These are phyloP conservation scores for Sinocyclocheilus anshuiensis DNA, from an alignment of 2,113 vertebrate species.

Conservation along the genomic window DNA sequence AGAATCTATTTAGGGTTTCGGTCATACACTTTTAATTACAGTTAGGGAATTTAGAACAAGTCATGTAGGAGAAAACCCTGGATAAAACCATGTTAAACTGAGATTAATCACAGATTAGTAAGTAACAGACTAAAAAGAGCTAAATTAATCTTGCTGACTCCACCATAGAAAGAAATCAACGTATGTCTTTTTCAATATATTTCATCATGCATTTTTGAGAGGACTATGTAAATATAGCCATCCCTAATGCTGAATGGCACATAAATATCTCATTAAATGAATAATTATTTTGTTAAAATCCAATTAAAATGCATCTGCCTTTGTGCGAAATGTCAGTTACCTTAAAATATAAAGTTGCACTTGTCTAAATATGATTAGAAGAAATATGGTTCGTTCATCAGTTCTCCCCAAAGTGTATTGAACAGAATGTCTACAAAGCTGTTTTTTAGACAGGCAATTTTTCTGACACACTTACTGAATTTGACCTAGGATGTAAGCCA, in stretches of 20 bases:
- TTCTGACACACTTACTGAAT: too few species aligned
- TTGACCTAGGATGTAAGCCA: too few species aligned
- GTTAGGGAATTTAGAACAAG: neutral
- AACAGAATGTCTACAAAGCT: too few species aligned
- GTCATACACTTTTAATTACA: conserved; percentile 34
- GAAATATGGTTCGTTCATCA: neutral
- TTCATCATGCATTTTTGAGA: neutral
- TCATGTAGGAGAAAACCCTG: neutral
- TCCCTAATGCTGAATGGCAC: neutral
- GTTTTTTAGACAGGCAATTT: too few species aligned
- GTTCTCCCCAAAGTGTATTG: too few species aligned
- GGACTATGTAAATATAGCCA: neutral
- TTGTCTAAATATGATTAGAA: neutral
- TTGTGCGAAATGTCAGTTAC: too few species aligned
- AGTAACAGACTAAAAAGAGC: neutral
- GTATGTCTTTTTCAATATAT: neutral
- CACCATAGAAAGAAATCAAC: neutral
- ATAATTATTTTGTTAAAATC: neutral
- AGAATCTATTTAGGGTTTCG: conserved; percentile 11
- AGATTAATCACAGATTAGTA: neutral
- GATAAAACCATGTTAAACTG: neutral
- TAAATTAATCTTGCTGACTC: neutral
- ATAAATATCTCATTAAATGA: neutral
- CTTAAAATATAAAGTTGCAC: neutral
- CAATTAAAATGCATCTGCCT: neutral